Base-by-base conservation (phyloP, 2,888 invertebrate species). In the Metalampra italica region DNA sequence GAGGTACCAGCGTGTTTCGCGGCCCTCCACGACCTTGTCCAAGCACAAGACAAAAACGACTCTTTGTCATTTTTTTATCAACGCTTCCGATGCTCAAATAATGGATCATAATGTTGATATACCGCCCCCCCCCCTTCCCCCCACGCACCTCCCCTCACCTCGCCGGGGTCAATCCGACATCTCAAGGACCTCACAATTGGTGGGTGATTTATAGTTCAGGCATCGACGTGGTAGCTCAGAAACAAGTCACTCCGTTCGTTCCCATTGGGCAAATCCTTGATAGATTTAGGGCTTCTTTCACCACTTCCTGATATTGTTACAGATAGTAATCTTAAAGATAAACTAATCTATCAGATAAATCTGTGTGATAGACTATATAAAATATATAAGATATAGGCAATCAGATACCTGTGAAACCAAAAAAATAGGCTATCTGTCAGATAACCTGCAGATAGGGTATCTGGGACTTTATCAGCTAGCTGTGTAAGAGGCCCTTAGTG, bases 41-140 rank as follows among this genome's bases (percentile, higher is more conserved):
- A 39, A 45, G 29, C 39, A 36, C 39, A 47, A 49, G 49, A 48
- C 52, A 54, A 54, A 15, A 54, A 49, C 37, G 43, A 22, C 46
- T 43, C 52, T 52, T 49, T 43, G 41, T 53, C 55, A 55, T 51
- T 43, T 55, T 52, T 51, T 51, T 52, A 55, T 53, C 52, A 12
- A 40, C 14, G 22, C 45, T 41, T 43, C 43, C 49, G 45, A 40
- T 43, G 43, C 49, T 52, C 49, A 45, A 50, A 49, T 52, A 52
- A 55, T 52, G 45, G 47, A 49, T 43, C 44, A 47, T 47, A 52
- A 50, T 49, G 49, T 47, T 51, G 52, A 53, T 55, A 50, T 50
- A 52, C 49, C 43, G 36, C 8, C 29, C 38, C 43, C 40, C 50
- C 44, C 43, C 45, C 39, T 7, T 34, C 9, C 11, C 9, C 34